These are phyloP conservation scores for Schizothorax lantsangensis DNA, from an alignment of 2,797 vertebrate species.

Conservation along the genomic window DNA sequence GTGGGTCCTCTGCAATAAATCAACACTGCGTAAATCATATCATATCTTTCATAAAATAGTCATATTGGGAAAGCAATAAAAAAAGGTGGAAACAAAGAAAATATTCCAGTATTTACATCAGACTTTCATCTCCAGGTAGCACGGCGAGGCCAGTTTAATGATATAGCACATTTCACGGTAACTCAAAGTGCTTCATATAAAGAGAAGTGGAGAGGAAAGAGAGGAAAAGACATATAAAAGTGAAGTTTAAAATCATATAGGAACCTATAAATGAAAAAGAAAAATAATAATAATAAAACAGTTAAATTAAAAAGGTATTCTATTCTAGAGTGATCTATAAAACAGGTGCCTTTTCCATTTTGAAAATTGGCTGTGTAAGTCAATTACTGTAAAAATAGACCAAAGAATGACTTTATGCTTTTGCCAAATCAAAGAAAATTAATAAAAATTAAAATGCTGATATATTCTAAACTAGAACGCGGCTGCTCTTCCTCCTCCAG, in stretches of 20 bases:
- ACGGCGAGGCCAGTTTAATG: background rate
- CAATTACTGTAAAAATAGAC: background rate
- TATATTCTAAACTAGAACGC: background rate
- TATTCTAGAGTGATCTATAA: background rate
- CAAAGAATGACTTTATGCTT: background rate
- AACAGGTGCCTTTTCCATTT: background rate
- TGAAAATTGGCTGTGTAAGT: background rate
- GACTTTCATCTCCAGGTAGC: slow-evolving; percentile 6
- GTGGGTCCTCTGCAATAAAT: background rate
- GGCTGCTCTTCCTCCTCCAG: background rate
- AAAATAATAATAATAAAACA: background rate
- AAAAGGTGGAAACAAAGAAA: slow-evolving; percentile 6
- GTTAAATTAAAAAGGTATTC: background rate
- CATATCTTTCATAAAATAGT: background rate
- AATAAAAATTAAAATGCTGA: background rate
- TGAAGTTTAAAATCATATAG: background rate
- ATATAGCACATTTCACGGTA: background rate
- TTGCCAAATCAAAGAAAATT: background rate
- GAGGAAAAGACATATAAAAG: background rate
- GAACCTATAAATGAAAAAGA: background rate
- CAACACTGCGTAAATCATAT: background rate
- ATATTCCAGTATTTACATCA: slow-evolving; percentile 15
- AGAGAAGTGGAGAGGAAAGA: background rate
- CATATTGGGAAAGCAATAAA: slow-evolving; percentile 30
- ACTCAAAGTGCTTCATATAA: background rate